Base-by-base conservation (phyloP, 2,888 invertebrate genomes). In the Liodrosophila aerea region DNA sequence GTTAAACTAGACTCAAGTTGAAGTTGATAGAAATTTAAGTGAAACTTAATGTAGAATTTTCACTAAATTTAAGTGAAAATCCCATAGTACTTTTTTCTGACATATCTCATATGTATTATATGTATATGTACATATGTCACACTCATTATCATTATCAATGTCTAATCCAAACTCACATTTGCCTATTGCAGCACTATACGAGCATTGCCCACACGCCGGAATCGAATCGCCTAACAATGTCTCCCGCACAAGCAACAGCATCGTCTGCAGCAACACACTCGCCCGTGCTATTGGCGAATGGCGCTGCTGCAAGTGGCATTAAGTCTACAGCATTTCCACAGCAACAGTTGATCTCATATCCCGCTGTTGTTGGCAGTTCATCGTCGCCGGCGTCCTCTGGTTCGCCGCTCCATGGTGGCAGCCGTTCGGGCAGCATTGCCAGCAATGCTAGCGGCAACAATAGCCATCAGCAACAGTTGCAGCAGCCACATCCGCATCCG, bases 171-270 rank as follows among this genome's bases (percentile, higher is more conserved):
- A 22, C 22, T 22, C 22, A 5, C 22, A 22, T 22, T 22, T 22
- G 3, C 22, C 22, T 22, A n/a, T 90, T 90, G 11, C 91, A 97
- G 96, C 96, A 96, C 91, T 97, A 96, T 90, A 94, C 96, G 75
- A 87, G 85, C 66, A 96, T 96, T 68, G 97, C 97, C 15, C 96
- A 97, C 89, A 95, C 96, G 88, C 96, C 97, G 39, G 95, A 95
- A 90, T 94, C 95, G 73, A 96, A 96, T 90, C 95, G 94, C 88
- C 92, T 93, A 61, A 91, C 92, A 33, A 81, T 78, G 82, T 69
- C 71, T 39, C 50, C 73, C n/a, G 15, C 37, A 15, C n/a, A 15
- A 5, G 39, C 39, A 22, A 22, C 22, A 22, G 2, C 22, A 22
- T 22, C 22, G 5, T 22, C 22, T 5, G 30, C n/a, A 12, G 12